Evolutionary conservation across 1,140 invertebrate genomes (phyloP).

Genomic region (Drosophila nannoptera): DNA sequence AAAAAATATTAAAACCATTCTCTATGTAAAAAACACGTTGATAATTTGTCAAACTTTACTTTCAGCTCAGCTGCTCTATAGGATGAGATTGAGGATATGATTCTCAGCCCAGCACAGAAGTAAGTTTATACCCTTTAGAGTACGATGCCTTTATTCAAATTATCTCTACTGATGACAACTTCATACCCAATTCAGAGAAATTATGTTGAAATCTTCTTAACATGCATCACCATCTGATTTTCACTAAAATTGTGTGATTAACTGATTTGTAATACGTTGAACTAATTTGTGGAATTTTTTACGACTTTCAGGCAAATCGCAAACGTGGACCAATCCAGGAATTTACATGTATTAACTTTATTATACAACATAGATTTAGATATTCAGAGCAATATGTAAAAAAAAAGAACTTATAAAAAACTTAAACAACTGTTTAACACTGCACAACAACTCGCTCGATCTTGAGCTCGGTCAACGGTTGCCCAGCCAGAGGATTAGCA

Average conservation of each 20-base stretch:
- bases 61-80: not conserved
- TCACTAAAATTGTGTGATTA: not conserved
- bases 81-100: not conserved
- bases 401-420: slow-evolving; percentile 46
- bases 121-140: not conserved
- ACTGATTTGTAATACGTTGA: not conserved
- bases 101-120: not conserved
- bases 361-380: slow-evolving; percentile 35
- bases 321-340: not conserved
- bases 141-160: too few relatives aligned
- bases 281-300: slow-evolving; percentile 14
- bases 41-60: not conserved
- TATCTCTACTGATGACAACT: slow-evolving; percentile 33
- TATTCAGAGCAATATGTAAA: slow-evolving; percentile 42
- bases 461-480: slow-evolving; percentile 12
- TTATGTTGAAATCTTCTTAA: slow-evolving; percentile 46
- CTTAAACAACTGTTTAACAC: slow-evolving; percentile 64
- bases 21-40: not conserved
- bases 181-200: slow-evolving; percentile 34
- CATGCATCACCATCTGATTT: slow-evolving; percentile 37
- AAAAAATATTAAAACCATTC: not conserved
- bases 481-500: slow-evolving; percentile 47
- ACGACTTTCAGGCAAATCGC: slow-evolving; percentile 15
- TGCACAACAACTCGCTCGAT: slow-evolving; percentile 12
- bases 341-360: slow-evolving; percentile 36